These are phyloP conservation scores for Sesamia inferens DNA, from an alignment of 2,888 invertebrate species.

Conservation along the genomic window DNA sequence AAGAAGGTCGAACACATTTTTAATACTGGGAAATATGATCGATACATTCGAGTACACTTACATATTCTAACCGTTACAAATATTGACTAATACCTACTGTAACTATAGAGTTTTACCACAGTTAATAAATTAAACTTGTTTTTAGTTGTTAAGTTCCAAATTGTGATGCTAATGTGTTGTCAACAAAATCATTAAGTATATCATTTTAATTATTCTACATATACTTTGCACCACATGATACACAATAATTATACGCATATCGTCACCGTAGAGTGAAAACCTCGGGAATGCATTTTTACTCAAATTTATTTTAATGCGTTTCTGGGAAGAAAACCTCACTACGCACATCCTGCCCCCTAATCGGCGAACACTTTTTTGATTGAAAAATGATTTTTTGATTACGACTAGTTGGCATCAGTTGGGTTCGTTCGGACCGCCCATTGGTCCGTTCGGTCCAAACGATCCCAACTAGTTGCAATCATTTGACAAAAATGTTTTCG, in stretches of 20 bases:
- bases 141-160: constrained; percentile 20
- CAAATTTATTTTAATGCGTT: too few relatives aligned
- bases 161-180: constrained; percentile 37
- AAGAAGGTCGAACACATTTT: constrained; percentile 28
- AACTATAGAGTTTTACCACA: constrained; percentile 37
- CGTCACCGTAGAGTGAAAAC: too few relatives aligned
- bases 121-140: constrained; percentile 21
- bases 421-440: too few relatives aligned
- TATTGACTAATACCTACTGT: constrained; percentile 43
- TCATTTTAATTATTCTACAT: constrained; percentile 16
- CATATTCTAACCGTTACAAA: constrained; percentile 33
- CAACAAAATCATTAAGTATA: constrained; percentile 14
- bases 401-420: too few relatives aligned
- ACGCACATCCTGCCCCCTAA: too few relatives aligned
- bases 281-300: too few relatives aligned
- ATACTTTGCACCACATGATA: constrained; percentile 30
- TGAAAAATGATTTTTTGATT: too few relatives aligned
- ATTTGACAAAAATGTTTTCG: too few relatives aligned
- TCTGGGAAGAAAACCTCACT: too few relatives aligned
- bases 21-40: constrained; percentile 61
- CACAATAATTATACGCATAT: constrained; percentile 16
- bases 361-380: too few relatives aligned
- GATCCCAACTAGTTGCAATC: too few relatives aligned
- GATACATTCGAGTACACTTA: constrained; percentile 38
- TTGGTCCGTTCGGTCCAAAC: too few relatives aligned